These are phyloP conservation scores for Trachelus stipa DNA, from an alignment of 2,888 invertebrate species.

Conservation along the genomic window DNA sequence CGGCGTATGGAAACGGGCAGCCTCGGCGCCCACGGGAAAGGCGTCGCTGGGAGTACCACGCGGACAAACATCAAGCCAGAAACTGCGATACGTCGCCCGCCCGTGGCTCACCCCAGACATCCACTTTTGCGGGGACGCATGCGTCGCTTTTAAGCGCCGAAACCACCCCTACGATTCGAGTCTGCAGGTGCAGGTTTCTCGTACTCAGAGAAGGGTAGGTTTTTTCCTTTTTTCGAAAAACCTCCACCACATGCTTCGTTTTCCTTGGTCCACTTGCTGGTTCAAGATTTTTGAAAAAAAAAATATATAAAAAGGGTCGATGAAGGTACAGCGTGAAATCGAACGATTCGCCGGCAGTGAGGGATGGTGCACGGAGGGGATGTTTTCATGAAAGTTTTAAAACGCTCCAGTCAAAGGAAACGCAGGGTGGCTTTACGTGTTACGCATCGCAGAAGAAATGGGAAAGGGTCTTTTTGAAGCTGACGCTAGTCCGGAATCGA, in stretches of 20 bases:
- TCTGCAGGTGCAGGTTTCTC: neutral
- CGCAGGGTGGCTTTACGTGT: neutral
- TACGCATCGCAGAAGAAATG: neutral
- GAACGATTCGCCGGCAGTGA: neutral
- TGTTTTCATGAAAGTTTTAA: neutral
- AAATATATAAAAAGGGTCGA: neutral
- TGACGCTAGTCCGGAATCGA: neutral
- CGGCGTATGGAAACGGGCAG: neutral
- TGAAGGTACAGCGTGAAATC: neutral
- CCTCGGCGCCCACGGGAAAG: constrained; percentile 21
- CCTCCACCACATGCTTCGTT: constrained; percentile 20
- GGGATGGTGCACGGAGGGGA: neutral
- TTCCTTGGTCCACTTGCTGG: neutral
- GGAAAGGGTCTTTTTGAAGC: neutral
- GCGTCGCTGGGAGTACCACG: constrained; percentile 43
- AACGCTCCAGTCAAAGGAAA: neutral
- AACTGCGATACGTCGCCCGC: constrained; percentile 62
- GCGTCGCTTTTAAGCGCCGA: constrained; percentile 58
- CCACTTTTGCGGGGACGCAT: constrained; percentile 52
- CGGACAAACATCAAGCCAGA: constrained; percentile 65
- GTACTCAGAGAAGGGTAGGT: neutral
- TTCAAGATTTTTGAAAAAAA: neutral
- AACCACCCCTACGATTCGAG: constrained; percentile 28
- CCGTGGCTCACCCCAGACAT: constrained; percentile 54
- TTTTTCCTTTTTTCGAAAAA: neutral